Base-by-base conservation (phyloP, 2,888 invertebrate genomes). In the Stictocephala bisonia region DNA sequence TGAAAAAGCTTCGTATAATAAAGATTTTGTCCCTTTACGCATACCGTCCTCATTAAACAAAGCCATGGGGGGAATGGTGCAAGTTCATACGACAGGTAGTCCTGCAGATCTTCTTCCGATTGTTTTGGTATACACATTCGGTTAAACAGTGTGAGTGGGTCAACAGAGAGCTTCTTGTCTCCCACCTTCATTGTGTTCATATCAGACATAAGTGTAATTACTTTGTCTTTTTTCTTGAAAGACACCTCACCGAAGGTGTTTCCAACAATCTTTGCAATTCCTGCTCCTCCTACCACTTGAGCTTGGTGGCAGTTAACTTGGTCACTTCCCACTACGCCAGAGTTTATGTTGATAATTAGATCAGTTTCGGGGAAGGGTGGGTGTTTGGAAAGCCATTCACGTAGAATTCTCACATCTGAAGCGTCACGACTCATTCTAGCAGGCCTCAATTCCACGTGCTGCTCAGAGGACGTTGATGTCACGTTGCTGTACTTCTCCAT, bases 291-390 rank as follows among this genome's bases (percentile, higher is more conserved):
- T 73, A 79, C 77, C 77, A 80, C 78, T 74, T 73, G 74, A 22
- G 81, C 79, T 75, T 75, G 60, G 74, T 82, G 74, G 73, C 81
- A 82, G 77, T 82, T 81, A 41, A 81, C 78, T 56, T 75, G 70
- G 70, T 77, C 75, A 76, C 77, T 75, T 60, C 80, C 81, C 77
- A 82, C 79, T 41, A 79, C 75, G 74, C 81, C 81, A 73, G 78
- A 77, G 75, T 72, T 77, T 60, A 81, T 79, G 35, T 78, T 79
- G 72, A 82, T 77, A 44, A 82, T 75, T 44, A 79, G 75, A 75
- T 78, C 72, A 35, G 75, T 77, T 51, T 78, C 75, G 71, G 69
- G 71, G 58, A 78, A 75, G 56, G 76, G 77, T 29, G 70, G 31
- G 72, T 77, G 77, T 48, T 75, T 60, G 11, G 68, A 31, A 69